These are phyloP conservation scores for Gari tellinella DNA, from an alignment of 2,888 invertebrate genomes.

Conservation along the genomic window DNA sequence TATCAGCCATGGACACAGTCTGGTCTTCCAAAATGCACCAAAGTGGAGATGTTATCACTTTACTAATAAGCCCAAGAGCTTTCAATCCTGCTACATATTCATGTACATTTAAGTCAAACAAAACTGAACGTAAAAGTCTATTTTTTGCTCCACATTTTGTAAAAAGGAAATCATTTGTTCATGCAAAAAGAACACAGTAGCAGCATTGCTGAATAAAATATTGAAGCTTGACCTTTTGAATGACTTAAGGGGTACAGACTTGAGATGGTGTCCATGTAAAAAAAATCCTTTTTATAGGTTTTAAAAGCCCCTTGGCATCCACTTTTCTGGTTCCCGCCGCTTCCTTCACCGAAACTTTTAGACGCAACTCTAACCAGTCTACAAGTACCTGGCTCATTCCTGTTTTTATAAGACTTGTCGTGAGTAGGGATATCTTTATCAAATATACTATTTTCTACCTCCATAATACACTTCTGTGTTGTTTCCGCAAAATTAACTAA, in stretches of 20 bases:
- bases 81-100: constrained; percentile 27
- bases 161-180: constrained; percentile 10
- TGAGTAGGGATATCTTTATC: constrained; percentile 14
- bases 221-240: constrained; percentile 32
- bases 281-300: constrained; percentile 16
- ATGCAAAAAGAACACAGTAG: constrained; percentile 21
- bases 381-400: constrained; percentile 26
- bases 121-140: constrained; percentile 2
- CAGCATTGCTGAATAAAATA: constrained; percentile 29
- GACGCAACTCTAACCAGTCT: constrained; percentile 36
- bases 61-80: constrained; percentile 22
- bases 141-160: constrained; percentile 11
- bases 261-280: constrained; percentile 17
- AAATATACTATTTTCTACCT: constrained; percentile 28
- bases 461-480: constrained; percentile 14
- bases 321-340: constrained; percentile 38
- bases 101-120: constrained; percentile 20
- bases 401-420: constrained; percentile 30
- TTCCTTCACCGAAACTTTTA: constrained; percentile 36
- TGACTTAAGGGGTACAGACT: constrained; percentile 18
- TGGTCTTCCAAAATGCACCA: constrained; percentile 26
- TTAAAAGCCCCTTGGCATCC: constrained; percentile 36
- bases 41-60: constrained; percentile 19
- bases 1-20: constrained; percentile 18
- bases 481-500: constrained; percentile 47